Evolutionary conservation across 2,113 vertebrate species (phyloP), one percentile per base, ranked within the genome.

Genomic region (Cynocephalus volans): DNA sequence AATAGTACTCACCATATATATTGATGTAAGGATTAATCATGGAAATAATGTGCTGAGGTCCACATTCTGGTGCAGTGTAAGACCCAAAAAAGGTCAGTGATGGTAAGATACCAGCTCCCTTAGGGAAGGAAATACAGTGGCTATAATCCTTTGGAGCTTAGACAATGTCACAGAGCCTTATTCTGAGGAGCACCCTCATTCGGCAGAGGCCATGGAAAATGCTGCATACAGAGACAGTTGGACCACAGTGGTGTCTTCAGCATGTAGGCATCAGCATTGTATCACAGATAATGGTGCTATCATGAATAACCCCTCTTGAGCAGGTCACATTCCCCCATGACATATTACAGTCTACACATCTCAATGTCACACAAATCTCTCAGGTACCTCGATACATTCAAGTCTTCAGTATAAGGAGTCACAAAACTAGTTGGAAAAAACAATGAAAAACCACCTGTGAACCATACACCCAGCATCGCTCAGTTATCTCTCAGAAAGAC

Each of bases 331-430:
- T 4, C 33, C 21, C 24, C 64, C 65, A 2, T 1, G 19, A 76
- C 24, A 10, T 17, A 31, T 24, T 19, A 62, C 2, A 21, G 31
- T 79, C 14, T 33, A 9, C 1, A 7, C 0, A 0, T 33, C 58
- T 28, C 60, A 14, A 73, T 31, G n/a, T 82, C 8, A 72, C 26
- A 79, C 36, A 62, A 48, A 77, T 31, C 64, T 52, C 50, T 87
- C 31, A 69, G 2, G 31, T 31, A 45, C 36, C 50, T 3, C 18
- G 65, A 91, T 9, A 18, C 19, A 21, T 0, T 65, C 23, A 26
- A 13, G 79, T 56, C 60, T 62, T 58, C 48, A 21, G 33, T 1
- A 58, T 36, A 21, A 60, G n/a, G 13, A 52, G 19, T 45, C 17
- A 19, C 21, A 81, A 70, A 54, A 10, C 36, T 56, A 83, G 18